Conservation (phyloP, 2,888 invertebrate species). For the Dascillus cervinus region DNA sequence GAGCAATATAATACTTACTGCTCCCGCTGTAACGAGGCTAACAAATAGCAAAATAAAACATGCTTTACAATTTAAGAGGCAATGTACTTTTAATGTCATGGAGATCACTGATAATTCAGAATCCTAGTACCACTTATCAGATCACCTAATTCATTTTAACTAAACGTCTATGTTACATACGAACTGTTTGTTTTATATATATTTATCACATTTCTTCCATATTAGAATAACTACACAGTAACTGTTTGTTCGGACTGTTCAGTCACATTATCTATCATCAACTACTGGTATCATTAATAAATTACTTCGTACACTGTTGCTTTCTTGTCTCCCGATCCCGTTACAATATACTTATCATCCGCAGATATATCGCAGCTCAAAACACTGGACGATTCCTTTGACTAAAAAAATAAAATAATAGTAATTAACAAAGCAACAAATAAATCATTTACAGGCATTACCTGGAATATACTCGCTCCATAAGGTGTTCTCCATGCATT, state of each 20-base stretch:
- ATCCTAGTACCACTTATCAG: slow-evolving; percentile 7
- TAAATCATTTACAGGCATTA: slow-evolving; percentile 31
- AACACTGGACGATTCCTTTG: slow-evolving; percentile 92
- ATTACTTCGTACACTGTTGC: slow-evolving; percentile 95
- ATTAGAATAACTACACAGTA: background rate
- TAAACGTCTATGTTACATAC: background rate
- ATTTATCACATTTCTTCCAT: slow-evolving; percentile 13
- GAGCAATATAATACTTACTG: too few relatives aligned
- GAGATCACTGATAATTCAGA: slow-evolving; percentile 33
- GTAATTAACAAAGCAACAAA: slow-evolving; percentile 5
- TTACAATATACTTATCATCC: slow-evolving; percentile 94
- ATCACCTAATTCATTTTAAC: too few relatives aligned
- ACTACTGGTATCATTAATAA: slow-evolving; percentile 51
- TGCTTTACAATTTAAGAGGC: too few relatives aligned
- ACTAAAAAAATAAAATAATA: slow-evolving; percentile 49
- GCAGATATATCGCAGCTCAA: slow-evolving; percentile 94
- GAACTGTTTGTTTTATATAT: slow-evolving; percentile 1
- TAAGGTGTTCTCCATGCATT: slow-evolving; percentile 95
- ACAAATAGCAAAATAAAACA: too few relatives aligned
- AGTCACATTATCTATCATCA: background rate
- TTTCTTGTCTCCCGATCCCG: slow-evolving; percentile 95
- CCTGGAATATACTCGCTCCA: slow-evolving; percentile 92
- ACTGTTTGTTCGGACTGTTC: too few relatives aligned
- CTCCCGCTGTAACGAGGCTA: too few relatives aligned
- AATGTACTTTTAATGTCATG: slow-evolving; percentile 34